Conservation (phyloP, 2,113 vertebrate genomes). For the Xenopus tropicalis region UCB_Xtro_10.0 CM004443.2:152356001-152356500, state of each 20-base stretch:
- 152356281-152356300: conserved; percentile 37
- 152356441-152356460: conserved; percentile 48
- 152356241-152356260: not conserved
- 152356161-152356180: conserved; percentile 10
- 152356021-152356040: conserved; percentile 5
- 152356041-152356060: conserved; percentile 1
- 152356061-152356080: conserved; percentile 30
- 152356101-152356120: conserved; percentile 42
- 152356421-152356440: conserved; percentile 24
- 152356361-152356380: too few species aligned
- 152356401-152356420: too few species aligned
- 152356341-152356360: too few species aligned
- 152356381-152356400: too few species aligned
- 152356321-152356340: not conserved
- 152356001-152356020: conserved; percentile 3
- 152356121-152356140: conserved; percentile 35
- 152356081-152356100: conserved; percentile 18
- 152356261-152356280: conserved; percentile 20
- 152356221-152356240: not conserved
- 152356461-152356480: conserved; percentile 62
- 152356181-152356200: too few species aligned
- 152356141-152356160: conserved; percentile 37
- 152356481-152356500: conserved; percentile 40
- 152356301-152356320: conserved; percentile 7
- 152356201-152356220: too few species aligned